Evolutionary conservation across 2,113 vertebrate species (phyloP).

Genomic region (Pedetes capensis): DNA sequence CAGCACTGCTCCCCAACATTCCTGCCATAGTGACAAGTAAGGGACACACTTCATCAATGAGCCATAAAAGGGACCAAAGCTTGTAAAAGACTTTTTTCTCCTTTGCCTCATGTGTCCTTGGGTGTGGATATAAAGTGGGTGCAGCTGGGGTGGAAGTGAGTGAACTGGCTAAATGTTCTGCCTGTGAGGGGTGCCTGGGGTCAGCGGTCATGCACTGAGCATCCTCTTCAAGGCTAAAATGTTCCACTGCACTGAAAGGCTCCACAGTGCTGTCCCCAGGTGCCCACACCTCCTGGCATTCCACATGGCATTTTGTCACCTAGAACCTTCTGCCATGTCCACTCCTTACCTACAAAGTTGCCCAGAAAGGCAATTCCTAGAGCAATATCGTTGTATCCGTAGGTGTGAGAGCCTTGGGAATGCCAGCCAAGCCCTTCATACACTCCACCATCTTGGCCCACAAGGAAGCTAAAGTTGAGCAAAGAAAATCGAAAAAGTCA

Average conservation of each 20-base stretch:
- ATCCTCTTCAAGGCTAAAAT: not conserved
- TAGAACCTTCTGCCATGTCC: not conserved
- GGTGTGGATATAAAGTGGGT: not conserved
- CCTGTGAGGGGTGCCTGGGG: not conserved
- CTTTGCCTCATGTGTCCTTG: not conserved
- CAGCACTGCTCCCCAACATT: accelerated
- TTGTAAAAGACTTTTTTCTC: not conserved
- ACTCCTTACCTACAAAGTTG: constrained; percentile 68
- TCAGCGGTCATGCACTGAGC: not conserved
- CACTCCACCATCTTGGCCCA: constrained; percentile 83
- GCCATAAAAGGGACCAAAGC: not conserved
- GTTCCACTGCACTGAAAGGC: not conserved
- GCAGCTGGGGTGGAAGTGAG: not conserved
- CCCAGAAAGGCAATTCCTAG: constrained; percentile 88
- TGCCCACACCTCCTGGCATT: not conserved
- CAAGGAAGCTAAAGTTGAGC: constrained; percentile 83
- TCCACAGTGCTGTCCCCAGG: not conserved
- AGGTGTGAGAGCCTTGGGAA: constrained; percentile 84
- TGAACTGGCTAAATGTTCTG: not conserved
- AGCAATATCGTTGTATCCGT: constrained; percentile 82
- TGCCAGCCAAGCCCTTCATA: constrained; percentile 89
- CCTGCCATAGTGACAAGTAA: not conserved
- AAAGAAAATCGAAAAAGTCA: not conserved
- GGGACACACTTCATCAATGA: not conserved
- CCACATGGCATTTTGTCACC: not conserved